Conservation (phyloP, 2,797 vertebrate genomes). For the Pseudochirops cupreus region DNA sequence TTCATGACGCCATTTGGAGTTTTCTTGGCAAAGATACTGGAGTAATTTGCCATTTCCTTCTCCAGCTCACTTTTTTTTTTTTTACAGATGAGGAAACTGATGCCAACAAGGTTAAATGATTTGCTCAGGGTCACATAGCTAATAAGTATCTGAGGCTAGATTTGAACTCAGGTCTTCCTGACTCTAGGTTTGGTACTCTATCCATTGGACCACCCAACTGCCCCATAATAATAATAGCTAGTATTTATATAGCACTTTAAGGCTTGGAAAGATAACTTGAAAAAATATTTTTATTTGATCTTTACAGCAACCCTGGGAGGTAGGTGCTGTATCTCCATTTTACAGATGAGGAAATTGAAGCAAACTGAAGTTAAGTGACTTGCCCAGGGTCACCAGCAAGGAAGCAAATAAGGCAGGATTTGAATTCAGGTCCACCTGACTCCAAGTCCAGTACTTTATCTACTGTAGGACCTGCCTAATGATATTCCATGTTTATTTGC, state of each 20-base stretch:
- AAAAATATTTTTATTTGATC: too few species aligned
- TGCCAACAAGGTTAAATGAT: not conserved
- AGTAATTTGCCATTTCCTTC: not conserved
- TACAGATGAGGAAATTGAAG: too few species aligned
- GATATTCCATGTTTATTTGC: not conserved
- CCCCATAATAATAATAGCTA: not conserved
- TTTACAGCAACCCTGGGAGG: too few species aligned
- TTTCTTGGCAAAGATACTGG: not conserved
- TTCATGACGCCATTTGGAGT: not conserved
- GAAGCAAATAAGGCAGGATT: not conserved
- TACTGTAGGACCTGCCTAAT: not conserved
- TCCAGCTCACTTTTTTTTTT: not conserved
- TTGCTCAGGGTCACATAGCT: not conserved
- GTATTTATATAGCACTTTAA: too few species aligned
- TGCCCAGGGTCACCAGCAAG: too few species aligned
- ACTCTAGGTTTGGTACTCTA: not conserved
- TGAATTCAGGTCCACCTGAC: not conserved
- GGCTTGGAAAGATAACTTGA: too few species aligned
- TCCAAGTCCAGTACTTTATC: not conserved
- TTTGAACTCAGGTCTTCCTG: not conserved
- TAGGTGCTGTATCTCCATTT: too few species aligned
- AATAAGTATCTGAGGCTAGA: not conserved
- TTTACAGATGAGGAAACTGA: not conserved
- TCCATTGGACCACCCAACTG: not conserved
- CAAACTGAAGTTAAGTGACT: too few species aligned